phyloP scores from a whole-genome alignment of 2,113 vertebrate species.

The Leptobrachium leishanense region DNA sequence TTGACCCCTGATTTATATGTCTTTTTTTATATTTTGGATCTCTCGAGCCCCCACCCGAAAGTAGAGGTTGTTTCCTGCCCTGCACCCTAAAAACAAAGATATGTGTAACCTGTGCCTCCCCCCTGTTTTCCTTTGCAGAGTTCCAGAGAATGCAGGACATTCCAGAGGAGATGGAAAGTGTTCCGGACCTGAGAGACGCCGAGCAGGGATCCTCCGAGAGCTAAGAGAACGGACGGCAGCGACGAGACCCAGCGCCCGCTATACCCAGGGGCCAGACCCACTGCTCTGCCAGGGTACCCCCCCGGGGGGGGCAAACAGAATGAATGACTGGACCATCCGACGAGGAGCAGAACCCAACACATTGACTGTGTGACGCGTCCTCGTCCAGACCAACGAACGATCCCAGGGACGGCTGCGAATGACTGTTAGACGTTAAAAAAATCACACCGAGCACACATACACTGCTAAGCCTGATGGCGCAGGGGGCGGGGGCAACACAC shows the following conservation, averaged over 20 bases:
- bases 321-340: conserved; percentile 27
- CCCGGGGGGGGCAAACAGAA: conserved; percentile 8
- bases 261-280: neutral
- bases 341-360: neutral
- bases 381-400: neutral
- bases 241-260: neutral
- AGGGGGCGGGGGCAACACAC: neutral
- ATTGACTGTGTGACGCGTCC: neutral
- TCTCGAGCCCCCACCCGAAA: no score
- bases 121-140: conserved; percentile 61
- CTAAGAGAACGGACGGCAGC: conserved; percentile 30
- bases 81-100: no score
- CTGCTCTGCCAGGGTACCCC: conserved; percentile 6
- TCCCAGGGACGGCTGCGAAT: neutral
- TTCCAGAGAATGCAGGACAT: conserved; percentile 84
- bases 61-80: no score
- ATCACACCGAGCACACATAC: neutral
- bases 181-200: conserved; percentile 60
- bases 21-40: no score
- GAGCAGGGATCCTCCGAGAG: conserved; percentile 58
- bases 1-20: no score
- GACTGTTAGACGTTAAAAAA: neutral
- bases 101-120: neutral
- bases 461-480: neutral
- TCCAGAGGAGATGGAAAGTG: conserved; percentile 83